Conservation (phyloP, 2,797 vertebrate genomes). For the Hephaestus fuliginosus region DNA sequence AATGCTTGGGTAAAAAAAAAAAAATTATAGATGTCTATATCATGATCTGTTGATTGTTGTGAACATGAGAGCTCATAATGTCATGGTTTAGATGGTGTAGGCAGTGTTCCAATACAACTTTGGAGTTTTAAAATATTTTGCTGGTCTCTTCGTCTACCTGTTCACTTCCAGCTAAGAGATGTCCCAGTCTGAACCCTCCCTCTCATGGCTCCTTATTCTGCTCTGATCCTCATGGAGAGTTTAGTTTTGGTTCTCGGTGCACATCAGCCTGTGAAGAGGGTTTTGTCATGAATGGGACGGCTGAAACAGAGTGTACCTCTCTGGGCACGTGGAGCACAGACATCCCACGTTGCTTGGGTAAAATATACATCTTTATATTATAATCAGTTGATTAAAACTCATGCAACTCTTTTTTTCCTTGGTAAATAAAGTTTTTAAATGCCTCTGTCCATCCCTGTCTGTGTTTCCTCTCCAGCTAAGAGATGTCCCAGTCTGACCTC, state of each 20-base stretch:
- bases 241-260: slow-evolving; percentile 72
- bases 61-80: no score
- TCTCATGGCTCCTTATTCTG: slow-evolving; percentile 54
- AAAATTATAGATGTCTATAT: no score
- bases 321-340: slow-evolving; percentile 53
- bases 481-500: slow-evolving; percentile 43
- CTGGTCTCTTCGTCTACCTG: no score
- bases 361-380: neutral
- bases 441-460: neutral
- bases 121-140: no score
- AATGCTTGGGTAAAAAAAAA: slow-evolving; percentile 60
- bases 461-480: slow-evolving; percentile 37
- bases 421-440: neutral
- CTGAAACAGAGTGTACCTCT: slow-evolving; percentile 54
- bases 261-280: slow-evolving; percentile 60
- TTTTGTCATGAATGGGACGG: slow-evolving; percentile 58
- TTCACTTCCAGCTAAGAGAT: slow-evolving; percentile 14
- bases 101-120: no score
- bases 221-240: slow-evolving; percentile 46
- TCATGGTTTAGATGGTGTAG: no score
- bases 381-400: neutral
- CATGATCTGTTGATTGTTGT: no score
- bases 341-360: slow-evolving; percentile 23
- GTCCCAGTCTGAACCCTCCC: slow-evolving; percentile 29
- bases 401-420: neutral